Conservation (phyloP, 2,888 invertebrate species). For the Mythimna albipuncta region DNA sequence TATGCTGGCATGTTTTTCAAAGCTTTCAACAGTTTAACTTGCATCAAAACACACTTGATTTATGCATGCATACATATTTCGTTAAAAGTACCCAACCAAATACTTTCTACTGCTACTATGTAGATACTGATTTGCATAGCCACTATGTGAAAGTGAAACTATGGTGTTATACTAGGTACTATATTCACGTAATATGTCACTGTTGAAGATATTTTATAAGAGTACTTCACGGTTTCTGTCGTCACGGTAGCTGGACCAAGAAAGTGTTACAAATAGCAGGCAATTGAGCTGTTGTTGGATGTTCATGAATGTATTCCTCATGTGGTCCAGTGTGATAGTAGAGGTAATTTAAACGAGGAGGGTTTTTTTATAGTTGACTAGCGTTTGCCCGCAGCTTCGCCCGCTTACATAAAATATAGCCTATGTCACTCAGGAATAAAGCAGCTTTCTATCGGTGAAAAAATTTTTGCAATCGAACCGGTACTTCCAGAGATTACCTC, state of each 20-base stretch:
- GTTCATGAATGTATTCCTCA: not conserved
- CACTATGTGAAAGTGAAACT: constrained; percentile 55
- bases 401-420: too few relatives aligned
- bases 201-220: constrained; percentile 30
- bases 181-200: constrained; percentile 53
- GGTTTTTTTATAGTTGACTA: too few relatives aligned
- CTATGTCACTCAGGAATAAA: too few relatives aligned
- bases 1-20: too few relatives aligned
- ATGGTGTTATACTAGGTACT: constrained; percentile 20
- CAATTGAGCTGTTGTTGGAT: not conserved
- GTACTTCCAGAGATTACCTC: too few relatives aligned
- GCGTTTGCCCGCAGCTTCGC: too few relatives aligned
- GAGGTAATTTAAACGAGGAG: too few relatives aligned
- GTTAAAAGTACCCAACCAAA: constrained; percentile 22
- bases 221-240: constrained; percentile 31
- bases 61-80: constrained; percentile 15
- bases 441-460: too few relatives aligned
- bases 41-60: not conserved
- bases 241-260: constrained; percentile 42
- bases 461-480: too few relatives aligned
- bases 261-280: constrained; percentile 41
- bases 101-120: constrained; percentile 52
- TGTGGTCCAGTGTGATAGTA: not conserved
- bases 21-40: not conserved
- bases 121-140: constrained; percentile 53